phyloP scores from a whole-genome alignment of 2,797 vertebrate species.

The Emys orbicularis region DNA sequence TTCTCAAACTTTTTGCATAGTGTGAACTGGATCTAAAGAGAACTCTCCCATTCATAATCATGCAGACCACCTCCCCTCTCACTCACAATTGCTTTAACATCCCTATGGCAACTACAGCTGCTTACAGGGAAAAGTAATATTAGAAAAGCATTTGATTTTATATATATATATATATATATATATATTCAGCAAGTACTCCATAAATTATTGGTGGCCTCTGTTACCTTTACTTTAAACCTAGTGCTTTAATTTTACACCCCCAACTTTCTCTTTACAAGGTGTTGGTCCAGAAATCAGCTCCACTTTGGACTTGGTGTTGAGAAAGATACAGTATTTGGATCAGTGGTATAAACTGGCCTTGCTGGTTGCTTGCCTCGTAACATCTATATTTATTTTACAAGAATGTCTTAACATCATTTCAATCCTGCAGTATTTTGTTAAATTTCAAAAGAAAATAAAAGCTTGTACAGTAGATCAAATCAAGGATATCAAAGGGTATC shows the following conservation, averaged over 20 bases:
- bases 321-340: background rate
- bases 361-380: fast-evolving
- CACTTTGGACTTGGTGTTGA: background rate
- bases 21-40: background rate
- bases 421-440: background rate
- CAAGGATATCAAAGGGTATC: background rate
- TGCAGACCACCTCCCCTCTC: fast-evolving
- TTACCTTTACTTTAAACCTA: fast-evolving
- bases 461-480: fast-evolving
- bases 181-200: background rate
- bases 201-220: background rate
- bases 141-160: background rate
- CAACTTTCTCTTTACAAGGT: background rate
- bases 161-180: background rate
- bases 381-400: background rate
- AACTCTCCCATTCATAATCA: background rate
- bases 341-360: background rate
- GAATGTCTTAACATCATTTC: background rate
- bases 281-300: background rate
- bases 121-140: background rate
- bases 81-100: fast-evolving
- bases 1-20: background rate
- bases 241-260: background rate
- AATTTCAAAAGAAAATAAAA: background rate
- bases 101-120: background rate